These are phyloP conservation scores for Oegoconia quadripuncta DNA, from an alignment of 2,888 invertebrate genomes.

Conservation along the genomic window DNA sequence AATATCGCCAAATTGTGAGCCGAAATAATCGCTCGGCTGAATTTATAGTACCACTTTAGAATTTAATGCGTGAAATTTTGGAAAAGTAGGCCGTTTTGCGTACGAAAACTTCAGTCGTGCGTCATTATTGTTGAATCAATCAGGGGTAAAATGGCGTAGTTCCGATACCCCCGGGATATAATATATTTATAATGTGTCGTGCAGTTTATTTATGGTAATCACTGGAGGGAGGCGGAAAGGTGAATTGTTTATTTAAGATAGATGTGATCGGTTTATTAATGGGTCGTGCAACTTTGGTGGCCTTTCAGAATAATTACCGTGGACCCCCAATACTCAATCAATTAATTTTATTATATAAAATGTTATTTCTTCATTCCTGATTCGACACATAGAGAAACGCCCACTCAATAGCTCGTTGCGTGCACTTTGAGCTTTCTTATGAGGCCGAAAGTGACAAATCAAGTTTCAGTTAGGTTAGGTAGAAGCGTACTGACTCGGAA, in stretches of 20 bases:
- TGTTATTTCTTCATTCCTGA: too few species aligned
- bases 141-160: slow-evolving; percentile 42
- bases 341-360: too few species aligned
- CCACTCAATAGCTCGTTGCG: too few species aligned
- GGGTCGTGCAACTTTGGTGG: not conserved
- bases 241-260: slow-evolving; percentile 6
- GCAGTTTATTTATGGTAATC: slow-evolving; percentile 58
- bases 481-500: too few species aligned
- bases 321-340: too few species aligned
- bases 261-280: not conserved
- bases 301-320: too few species aligned
- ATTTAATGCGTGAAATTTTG: slow-evolving; percentile 61
- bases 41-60: slow-evolving; percentile 58
- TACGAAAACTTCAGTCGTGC: slow-evolving; percentile 52
- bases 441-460: too few species aligned
- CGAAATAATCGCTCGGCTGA: slow-evolving; percentile 51
- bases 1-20: slow-evolving; percentile 49
- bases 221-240: slow-evolving; percentile 24
- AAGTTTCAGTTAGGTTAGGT: too few species aligned
- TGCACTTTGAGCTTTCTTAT: too few species aligned
- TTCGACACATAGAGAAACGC: too few species aligned
- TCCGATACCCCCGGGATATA: slow-evolving; percentile 39
- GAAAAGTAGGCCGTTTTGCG: slow-evolving; percentile 52
- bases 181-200: slow-evolving; percentile 36
- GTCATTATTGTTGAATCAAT: slow-evolving; percentile 72